These are phyloP conservation scores for Hoplias malabaricus DNA, from an alignment of 2,113 vertebrate genomes.

Conservation along the genomic window DNA sequence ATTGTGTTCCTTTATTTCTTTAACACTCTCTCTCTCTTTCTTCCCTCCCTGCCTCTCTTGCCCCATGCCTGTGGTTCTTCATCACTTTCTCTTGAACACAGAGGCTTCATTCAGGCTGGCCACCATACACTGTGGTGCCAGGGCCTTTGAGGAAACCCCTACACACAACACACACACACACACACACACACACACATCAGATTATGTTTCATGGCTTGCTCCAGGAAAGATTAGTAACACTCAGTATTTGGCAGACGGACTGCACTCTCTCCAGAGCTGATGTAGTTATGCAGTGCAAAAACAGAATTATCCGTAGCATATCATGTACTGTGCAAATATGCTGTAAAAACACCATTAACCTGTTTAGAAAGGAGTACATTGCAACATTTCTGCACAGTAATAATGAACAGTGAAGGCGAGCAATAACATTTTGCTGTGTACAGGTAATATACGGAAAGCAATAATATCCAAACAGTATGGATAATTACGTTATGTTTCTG, in stretches of 20 bases:
- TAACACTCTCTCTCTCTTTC: neutral
- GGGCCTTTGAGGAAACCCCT: slow-evolving; percentile 22
- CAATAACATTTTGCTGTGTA: neutral
- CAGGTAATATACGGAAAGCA: neutral
- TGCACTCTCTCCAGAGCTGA: slow-evolving; percentile 7
- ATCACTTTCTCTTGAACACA: slow-evolving; percentile 22
- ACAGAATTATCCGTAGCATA: slow-evolving; percentile 27
- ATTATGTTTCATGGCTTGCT: slow-evolving; percentile 44
- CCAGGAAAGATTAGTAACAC: slow-evolving; percentile 37
- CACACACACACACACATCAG: neutral
- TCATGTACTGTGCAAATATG: neutral
- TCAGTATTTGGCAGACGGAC: slow-evolving; percentile 36
- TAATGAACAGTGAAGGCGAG: slow-evolving; percentile 34
- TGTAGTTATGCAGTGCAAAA: slow-evolving; percentile 12
- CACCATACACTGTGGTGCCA: slow-evolving; percentile 10
- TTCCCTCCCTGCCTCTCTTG: slow-evolving; percentile 3
- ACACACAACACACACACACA: neutral
- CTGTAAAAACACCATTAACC: slow-evolving; percentile 23
- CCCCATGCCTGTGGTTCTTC: neutral
- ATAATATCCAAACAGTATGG: neutral
- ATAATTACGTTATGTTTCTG: no score
- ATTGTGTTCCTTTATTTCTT: neutral
- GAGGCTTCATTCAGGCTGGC: slow-evolving; percentile 27
- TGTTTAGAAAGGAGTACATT: slow-evolving; percentile 28
- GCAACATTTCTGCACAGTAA: slow-evolving; percentile 22